Percentiles rank a stretch among this genome's conserved stretches.
These are phyloP conservation scores for Ophioderma brevispina DNA, from an alignment of 35 echinoderm and acorn worm genomes.

Conservation along the genomic window DNA sequence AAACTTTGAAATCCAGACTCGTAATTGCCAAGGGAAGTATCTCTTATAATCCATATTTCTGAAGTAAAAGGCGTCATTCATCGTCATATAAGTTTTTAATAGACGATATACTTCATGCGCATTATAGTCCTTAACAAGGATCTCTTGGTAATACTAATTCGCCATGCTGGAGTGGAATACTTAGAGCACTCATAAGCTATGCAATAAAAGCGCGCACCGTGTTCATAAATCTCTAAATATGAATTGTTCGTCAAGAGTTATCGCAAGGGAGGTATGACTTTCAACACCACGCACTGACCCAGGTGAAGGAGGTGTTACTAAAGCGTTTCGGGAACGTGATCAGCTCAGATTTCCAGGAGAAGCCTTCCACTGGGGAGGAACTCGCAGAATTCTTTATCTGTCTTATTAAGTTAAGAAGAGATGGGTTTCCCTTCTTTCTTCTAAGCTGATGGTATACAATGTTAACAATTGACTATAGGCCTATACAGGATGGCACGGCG, in stretches of 20 bases:
- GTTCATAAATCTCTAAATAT: constrained; percentile 15
- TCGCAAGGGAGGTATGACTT: constrained; percentile 12
- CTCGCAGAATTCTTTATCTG: not conserved
- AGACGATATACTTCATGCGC: not conserved
- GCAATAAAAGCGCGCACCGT: not conserved
- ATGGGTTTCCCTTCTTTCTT: too few relatives aligned
- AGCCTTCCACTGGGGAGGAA: not conserved
- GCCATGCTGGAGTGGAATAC: not conserved
- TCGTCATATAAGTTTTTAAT: not conserved
- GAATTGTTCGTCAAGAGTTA: constrained; percentile 6
- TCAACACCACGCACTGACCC: not conserved
- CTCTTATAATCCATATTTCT: not conserved
- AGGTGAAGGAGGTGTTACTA: not conserved
- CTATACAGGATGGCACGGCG: too few relatives aligned
- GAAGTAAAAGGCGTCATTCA: not conserved
- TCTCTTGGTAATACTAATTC: constrained; percentile 13
- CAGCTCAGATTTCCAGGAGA: not conserved
- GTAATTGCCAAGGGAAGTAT: not conserved
- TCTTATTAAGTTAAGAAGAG: too few relatives aligned
- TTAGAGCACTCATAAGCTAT: constrained; percentile 6
- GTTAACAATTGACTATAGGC: too few relatives aligned
- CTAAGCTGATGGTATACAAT: too few relatives aligned
- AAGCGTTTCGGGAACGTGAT: not conserved
- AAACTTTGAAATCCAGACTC: not conserved
- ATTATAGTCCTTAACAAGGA: not conserved